Base-by-base conservation (phyloP, 2,113 vertebrate species). In the Garra rufa region DNA sequence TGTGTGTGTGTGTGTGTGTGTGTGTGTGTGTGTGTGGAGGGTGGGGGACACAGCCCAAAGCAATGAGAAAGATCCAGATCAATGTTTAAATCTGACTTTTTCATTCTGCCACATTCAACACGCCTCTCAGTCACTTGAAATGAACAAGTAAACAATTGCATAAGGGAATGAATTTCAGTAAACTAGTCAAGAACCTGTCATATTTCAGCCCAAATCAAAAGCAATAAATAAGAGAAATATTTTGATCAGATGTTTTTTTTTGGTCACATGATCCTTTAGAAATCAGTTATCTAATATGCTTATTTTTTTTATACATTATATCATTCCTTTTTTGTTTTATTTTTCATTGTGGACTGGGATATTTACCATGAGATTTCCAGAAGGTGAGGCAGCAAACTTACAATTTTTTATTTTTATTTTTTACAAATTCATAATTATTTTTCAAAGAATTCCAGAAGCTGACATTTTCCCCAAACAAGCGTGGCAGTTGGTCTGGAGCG, bases 21-120 rank as follows among this genome's bases (percentile, higher is more conserved):
- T n/a, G n/a, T n/a, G n/a, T n/a, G n/a, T 90, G 70, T 50, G 74
- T 63, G 63, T 59, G 52, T n/a, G 52, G 55, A 76, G 70, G 57
- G 65, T 85, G 46, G 73, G 83, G 52, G 19, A 21, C 17, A 57
- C 50, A 55, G 17, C 50, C 50, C 50, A 55, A 21, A 55, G 74
- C 78, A 73, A 61, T 30, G 38, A 17, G 14, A 76, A 85, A 94
- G 92, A 95, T 95, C 97, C 94, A 96, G 95, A 93, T 96, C 95
- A 94, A 96, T 95, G 92, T 93, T 93, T 94, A 92, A 91, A 92
- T 14, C 55, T 52, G 67, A 59, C 21, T 59, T 52, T 50, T 52
- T 52, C 7, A 52, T 52, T 59, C 55, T 59, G 55, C 55, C 55
- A 59, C 11, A 46, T 44, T 26, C 43, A 74, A 28, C 13, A 26